phyloP scores from a whole-genome alignment of 64 coral and sea anemone genomes.

The Anthopleura sola region DNA sequence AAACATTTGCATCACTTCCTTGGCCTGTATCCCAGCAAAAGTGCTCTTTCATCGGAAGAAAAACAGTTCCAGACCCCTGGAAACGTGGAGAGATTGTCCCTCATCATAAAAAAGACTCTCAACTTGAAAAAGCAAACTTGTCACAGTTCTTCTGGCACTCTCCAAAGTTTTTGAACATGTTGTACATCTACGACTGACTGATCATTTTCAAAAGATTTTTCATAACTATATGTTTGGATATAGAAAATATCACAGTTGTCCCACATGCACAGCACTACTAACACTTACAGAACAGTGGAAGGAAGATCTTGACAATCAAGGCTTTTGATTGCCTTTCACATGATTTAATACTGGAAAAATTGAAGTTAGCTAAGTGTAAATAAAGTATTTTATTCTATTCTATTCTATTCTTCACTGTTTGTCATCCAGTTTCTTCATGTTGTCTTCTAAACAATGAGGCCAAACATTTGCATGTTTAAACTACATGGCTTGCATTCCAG shows the following conservation, averaged over 20 bases:
- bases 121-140: slow-evolving; percentile 37
- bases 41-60: too few relatives aligned
- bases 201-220: slow-evolving; percentile 45
- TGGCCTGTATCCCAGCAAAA: too few relatives aligned
- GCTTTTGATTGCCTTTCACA: slow-evolving; percentile 55
- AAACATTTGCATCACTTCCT: too few relatives aligned
- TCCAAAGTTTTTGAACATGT: slow-evolving; percentile 56
- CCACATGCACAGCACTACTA: not conserved
- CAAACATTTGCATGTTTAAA: not conserved
- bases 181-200: slow-evolving; percentile 37
- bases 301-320: slow-evolving; percentile 49
- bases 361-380: too few relatives aligned
- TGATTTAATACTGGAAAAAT: slow-evolving; percentile 29
- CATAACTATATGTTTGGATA: slow-evolving; percentile 47
- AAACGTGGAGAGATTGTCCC: slow-evolving; percentile 62
- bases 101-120: slow-evolving; percentile 39
- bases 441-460: not conserved
- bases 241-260: slow-evolving; percentile 44
- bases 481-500: slow-evolving; percentile 67
- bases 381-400: too few relatives aligned
- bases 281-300: slow-evolving; percentile 17
- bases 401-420: too few relatives aligned
- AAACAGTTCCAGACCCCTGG: slow-evolving; percentile 56
- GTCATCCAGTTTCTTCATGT: too few relatives aligned
- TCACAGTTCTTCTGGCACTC: slow-evolving; percentile 55